A percentile compares a stretch with the other conserved stretches of the same genome.
Evolutionary conservation across 53 echinoderm and acorn worm species (phyloP).

Genomic region (Echinometra lucunter): DNA sequence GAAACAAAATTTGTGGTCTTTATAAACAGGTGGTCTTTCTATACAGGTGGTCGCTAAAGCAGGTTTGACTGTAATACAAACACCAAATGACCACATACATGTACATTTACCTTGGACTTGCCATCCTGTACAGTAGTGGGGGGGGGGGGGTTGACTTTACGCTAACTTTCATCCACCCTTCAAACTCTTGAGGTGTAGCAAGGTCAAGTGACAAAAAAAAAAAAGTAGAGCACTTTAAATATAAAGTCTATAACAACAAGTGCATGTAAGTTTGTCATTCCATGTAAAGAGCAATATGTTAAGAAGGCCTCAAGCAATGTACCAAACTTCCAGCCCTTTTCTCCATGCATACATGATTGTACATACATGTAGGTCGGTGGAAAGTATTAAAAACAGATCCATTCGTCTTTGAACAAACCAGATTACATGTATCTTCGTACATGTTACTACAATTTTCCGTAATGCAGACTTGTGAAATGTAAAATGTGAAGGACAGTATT

Average conservation of each 20-base stretch:
- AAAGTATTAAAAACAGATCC: background rate
- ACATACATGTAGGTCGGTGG: background rate
- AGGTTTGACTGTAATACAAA: no score
- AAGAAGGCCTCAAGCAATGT: background rate
- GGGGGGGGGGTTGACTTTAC: background rate
- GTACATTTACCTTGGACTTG: no score
- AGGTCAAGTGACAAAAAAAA: background rate
- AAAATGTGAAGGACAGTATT: no score
- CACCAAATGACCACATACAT: no score
- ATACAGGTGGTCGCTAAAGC: no score
- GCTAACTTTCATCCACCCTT: background rate
- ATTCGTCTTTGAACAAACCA: constrained; percentile 10
- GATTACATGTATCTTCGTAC: no score
- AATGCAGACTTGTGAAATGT: no score
- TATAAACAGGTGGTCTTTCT: no score
- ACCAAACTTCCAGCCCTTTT: background rate
- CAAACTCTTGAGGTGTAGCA: background rate
- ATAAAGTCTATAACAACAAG: background rate
- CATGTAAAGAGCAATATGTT: background rate
- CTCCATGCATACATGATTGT: background rate
- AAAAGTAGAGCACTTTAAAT: no score
- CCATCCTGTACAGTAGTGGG: no score
- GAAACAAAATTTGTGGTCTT: no score
- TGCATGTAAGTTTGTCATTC: background rate
- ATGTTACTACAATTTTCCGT: no score